phyloP scores from a whole-genome alignment of 2,797 vertebrate species.

The Aphelocoma californica region DNA sequence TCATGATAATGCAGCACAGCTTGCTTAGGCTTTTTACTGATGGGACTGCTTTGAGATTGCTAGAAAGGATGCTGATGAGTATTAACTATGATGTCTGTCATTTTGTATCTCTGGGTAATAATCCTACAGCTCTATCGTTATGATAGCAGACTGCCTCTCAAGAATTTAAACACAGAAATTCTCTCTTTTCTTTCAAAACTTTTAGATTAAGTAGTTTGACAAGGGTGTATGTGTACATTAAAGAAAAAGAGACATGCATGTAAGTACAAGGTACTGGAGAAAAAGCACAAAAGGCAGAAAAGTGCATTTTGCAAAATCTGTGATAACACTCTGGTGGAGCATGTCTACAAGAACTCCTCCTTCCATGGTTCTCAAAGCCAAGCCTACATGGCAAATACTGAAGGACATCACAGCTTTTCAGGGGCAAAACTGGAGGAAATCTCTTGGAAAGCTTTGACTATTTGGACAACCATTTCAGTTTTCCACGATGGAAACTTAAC shows the following conservation, averaged over 20 bases:
- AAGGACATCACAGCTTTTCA: background rate
- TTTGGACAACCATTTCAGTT: background rate
- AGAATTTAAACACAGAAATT: background rate
- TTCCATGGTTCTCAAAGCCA: background rate
- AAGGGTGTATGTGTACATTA: background rate
- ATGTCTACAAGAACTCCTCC: background rate
- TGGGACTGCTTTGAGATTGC: constrained; percentile 1
- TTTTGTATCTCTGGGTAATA: constrained; percentile 17
- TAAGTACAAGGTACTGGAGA: background rate
- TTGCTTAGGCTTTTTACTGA: constrained; percentile 34
- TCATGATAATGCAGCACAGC: constrained; percentile 14
- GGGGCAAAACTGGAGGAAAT: background rate
- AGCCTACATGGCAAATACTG: background rate
- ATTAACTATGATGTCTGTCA: constrained; percentile 43
- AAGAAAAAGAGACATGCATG: background rate
- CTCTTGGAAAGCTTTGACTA: background rate
- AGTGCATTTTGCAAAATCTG: background rate
- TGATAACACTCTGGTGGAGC: background rate
- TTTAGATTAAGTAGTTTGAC: background rate
- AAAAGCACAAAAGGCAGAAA: background rate
- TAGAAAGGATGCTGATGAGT: constrained; percentile 37
- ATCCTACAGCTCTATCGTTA: background rate
- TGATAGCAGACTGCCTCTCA: background rate
- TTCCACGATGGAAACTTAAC: background rate
- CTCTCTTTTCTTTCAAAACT: background rate